Conservation (phyloP, 2,888 invertebrate genomes). For the Oscheius sp. region DNA sequence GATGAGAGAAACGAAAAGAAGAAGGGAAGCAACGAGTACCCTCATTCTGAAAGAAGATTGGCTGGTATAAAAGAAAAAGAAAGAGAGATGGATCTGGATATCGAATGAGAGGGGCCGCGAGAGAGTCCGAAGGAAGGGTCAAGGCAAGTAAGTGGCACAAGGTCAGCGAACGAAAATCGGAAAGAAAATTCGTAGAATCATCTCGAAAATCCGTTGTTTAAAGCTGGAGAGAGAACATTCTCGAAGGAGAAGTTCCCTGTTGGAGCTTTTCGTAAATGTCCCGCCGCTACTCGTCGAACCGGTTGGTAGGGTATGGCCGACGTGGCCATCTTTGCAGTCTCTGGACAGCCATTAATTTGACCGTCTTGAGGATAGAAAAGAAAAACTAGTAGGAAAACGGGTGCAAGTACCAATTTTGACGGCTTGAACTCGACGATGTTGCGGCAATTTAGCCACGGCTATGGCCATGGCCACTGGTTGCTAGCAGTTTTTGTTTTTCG, state of each 20-base stretch:
- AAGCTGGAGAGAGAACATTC: not conserved
- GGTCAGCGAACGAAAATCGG: slow-evolving; percentile 15
- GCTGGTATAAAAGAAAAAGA: not conserved
- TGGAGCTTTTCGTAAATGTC: slow-evolving; percentile 3
- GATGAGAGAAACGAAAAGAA: slow-evolving; percentile 33
- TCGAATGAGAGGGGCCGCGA: slow-evolving; percentile 15
- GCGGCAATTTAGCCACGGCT: too few relatives aligned
- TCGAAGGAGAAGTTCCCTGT: not conserved
- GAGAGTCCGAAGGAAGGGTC: slow-evolving; percentile 14
- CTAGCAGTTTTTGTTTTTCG: too few relatives aligned
- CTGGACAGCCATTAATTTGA: too few relatives aligned
- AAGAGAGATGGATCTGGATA: slow-evolving; percentile 5
- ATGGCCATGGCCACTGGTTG: too few relatives aligned
- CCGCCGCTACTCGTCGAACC: slow-evolving; percentile 16
- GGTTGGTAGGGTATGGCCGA: slow-evolving; percentile 3
- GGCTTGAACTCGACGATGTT: too few relatives aligned
- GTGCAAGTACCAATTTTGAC: too few relatives aligned
- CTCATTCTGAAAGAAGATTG: slow-evolving; percentile 35
- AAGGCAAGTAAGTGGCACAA: slow-evolving; percentile 23
- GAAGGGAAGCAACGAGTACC: slow-evolving; percentile 41
- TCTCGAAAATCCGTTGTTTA: not conserved
- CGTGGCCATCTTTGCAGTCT: not conserved
- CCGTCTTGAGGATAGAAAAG: too few relatives aligned
- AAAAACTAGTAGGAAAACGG: too few relatives aligned
- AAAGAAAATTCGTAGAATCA: slow-evolving; percentile 9